Evolutionary conservation across 2,888 invertebrate species (phyloP), one percentile per base, ranked within the genome.

Genomic region (Phragmatobia fuliginosa): DNA sequence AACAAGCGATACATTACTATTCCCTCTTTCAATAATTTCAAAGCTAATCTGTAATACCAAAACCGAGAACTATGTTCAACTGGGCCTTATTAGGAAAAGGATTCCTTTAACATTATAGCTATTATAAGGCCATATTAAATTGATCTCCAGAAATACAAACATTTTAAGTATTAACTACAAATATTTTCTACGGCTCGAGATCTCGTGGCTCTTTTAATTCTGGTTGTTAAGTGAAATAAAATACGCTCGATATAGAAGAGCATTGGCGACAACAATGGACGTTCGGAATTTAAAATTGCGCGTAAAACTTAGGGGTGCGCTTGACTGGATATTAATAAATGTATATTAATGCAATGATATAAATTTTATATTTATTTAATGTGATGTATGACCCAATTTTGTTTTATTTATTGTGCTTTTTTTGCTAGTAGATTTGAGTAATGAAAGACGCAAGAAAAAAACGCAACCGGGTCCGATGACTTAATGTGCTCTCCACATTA

Each of bases 271-370:
- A 88, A 92, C 92, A 92, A 92, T 91, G 90, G 91, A 83, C 83
- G 87, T 85, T 90, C 81, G 88, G 92, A 93, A 92, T 93, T 92
- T 92, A 87, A 93, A 93, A 92, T 92, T 91, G 88, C 88, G 89
- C 86, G 89, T 87, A 85, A 90, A 88, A 87, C 89, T 85, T 86
- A 91, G 90, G 90, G 90, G 72, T 89, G 90, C 77, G 83, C 71
- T 67, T 70, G 79, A 72, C 73, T 74, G 60, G 61, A 33, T 32
- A 38, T 36, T 0, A 10, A 36, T 52, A 61, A 58, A 64, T 68
- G 52, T 56, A 63, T 49, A 10, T 45, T n/a, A n/a, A n/a, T n/a
- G n/a, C n/a, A n/a, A n/a, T n/a, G n/a, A n/a, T n/a, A n/a, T n/a
- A n/a, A n/a, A n/a, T n/a, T n/a, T n/a, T n/a, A n/a, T n/a, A n/a